These are phyloP conservation scores for Agriopis marginaria DNA, from an alignment of 2,888 invertebrate genomes.

Conservation along the genomic window DNA sequence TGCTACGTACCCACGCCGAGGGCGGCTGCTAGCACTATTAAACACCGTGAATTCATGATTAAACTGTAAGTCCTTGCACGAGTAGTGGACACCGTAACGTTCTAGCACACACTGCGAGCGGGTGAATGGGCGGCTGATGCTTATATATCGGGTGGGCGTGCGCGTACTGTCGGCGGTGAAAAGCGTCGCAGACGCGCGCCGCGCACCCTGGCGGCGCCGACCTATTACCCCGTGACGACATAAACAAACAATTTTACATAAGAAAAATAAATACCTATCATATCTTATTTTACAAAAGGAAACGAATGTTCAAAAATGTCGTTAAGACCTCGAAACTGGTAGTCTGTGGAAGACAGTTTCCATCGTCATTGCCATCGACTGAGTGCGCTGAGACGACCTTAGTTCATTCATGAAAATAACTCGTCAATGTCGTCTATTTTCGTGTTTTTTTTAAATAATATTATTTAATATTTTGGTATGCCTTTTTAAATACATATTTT, in stretches of 20 bases:
- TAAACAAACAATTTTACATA: slow-evolving; percentile 40
- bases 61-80: slow-evolving; percentile 82
- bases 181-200: slow-evolving; percentile 71
- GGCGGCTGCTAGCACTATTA: slow-evolving; percentile 88
- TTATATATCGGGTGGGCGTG: slow-evolving; percentile 83
- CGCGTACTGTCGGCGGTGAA: slow-evolving; percentile 75
- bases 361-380: slow-evolving; percentile 11
- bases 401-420: slow-evolving; percentile 34
- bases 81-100: slow-evolving; percentile 83
- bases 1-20: slow-evolving; percentile 90
- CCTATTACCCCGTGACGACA: slow-evolving; percentile 46
- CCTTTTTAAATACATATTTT: too few species aligned
- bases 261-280: slow-evolving; percentile 3
- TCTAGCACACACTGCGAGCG: slow-evolving; percentile 85
- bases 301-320: not conserved
- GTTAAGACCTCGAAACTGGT: not conserved
- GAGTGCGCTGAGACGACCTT: slow-evolving; percentile 19
- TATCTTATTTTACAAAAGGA: not conserved
- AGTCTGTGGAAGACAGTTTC: not conserved
- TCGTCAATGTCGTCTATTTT: too few species aligned
- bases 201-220: slow-evolving; percentile 53
- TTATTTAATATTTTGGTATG: too few species aligned
- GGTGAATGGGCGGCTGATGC: slow-evolving; percentile 83
- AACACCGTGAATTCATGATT: slow-evolving; percentile 85
- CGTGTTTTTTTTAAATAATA: too few species aligned